Evolutionary conservation across 2,888 invertebrate species (phyloP), one percentile per base, ranked within the genome.

Genomic region (Abrostola tripartita): DNA sequence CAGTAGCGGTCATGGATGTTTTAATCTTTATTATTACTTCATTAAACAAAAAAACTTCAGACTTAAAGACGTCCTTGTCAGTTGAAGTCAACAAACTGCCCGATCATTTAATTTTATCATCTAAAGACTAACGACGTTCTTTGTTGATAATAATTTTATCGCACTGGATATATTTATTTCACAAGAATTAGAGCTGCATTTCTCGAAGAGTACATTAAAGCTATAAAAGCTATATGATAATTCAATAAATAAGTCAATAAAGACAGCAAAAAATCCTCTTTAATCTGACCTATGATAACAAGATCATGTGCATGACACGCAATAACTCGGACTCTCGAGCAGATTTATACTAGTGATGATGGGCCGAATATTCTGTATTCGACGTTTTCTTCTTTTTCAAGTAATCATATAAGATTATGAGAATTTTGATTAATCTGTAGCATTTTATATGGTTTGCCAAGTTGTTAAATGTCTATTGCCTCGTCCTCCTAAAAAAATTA

Each of bases 1-100:
- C 74, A 74, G 81, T 79, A 79, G 82, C 78, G 60, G 74, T 74
- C 78, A 78, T 61, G 72, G 71, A 73, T 71, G 68, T 80, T 78
- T 73, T 74, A 79, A 78, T 65, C 71, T 65, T 59, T 58, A 55
- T 69, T 74, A 71, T 74, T 69, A 60, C 69, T 74, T 65, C 47
- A 63, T 63, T 63, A 60, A 61, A 62, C 67, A 35, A 70, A 60
- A 78, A 74, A 49, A 66, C 51, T 56, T 54, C 68, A 47, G 44
- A 47, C 44, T 61, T 64, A 65, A 73, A 77, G 60, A 61, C 71
- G 64, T 74, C 76, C 69, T 78, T 81, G 75, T 65, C 41, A 24
- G 62, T 60, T 44, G 57, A 65, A 72, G 74, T 75, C 71, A 78
- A 74, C 65, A 76, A 73, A 74, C 74, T 61, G 54, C 11, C n/a